Evolutionary conservation across 2,888 invertebrate genomes (phyloP).

Genomic region (Argynnis bischoffii): DNA sequence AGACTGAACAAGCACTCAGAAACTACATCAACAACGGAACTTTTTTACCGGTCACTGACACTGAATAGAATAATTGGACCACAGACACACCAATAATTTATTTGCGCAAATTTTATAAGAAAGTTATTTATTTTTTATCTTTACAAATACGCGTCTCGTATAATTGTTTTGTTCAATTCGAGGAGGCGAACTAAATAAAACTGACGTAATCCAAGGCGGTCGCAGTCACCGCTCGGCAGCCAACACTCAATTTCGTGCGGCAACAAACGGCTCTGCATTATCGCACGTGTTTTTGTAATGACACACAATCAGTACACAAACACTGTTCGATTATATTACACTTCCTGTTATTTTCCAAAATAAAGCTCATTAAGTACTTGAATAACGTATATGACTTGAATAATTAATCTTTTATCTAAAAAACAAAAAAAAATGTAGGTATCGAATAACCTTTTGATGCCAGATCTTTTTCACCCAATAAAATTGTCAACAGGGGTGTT

Average conservation of each 20-base stretch:
- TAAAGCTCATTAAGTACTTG: not conserved
- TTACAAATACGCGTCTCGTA: conserved; percentile 22
- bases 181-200: conserved; percentile 47
- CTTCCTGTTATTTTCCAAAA: conserved; percentile 33
- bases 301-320: conserved; percentile 55
- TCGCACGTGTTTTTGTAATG: conserved; percentile 61
- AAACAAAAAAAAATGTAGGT: too few species aligned
- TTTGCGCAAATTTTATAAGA: not conserved
- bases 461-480: too few species aligned
- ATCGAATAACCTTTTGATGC: too few species aligned
- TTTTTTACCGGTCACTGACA: conserved; percentile 58
- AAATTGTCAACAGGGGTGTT: too few species aligned
- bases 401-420: not conserved
- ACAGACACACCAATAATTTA: not conserved
- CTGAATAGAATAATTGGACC: conserved; percentile 21
- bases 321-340: conserved; percentile 41
- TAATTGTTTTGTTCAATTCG: conserved; percentile 40
- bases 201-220: conserved; percentile 68
- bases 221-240: conserved; percentile 37
- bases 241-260: conserved; percentile 46
- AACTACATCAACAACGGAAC: conserved; percentile 40
- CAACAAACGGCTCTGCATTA: conserved; percentile 55
- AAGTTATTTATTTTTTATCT: conserved; percentile 9
- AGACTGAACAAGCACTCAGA: conserved; percentile 52
- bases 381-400: not conserved